phyloP scores from a whole-genome alignment of 2,888 invertebrate genomes.

The Tetheella fluctuosa region DNA sequence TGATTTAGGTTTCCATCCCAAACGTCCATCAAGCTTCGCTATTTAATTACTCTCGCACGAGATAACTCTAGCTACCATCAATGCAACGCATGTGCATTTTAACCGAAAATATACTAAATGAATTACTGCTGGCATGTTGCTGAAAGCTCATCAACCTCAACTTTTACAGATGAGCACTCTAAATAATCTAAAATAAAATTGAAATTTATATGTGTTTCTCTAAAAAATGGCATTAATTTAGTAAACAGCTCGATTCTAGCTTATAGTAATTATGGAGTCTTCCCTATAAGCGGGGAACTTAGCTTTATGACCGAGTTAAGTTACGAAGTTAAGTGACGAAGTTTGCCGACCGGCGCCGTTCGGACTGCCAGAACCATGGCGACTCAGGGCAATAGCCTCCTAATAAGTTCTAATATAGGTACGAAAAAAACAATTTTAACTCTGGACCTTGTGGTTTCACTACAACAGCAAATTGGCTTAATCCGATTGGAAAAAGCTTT shows the following conservation, averaged over 20 bases:
- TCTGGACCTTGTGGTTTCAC: too few species aligned
- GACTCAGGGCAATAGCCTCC: constrained; percentile 11
- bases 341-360: constrained; percentile 57
- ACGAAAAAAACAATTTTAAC: too few species aligned
- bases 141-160: background rate
- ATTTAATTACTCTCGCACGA: background rate
- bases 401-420: too few species aligned
- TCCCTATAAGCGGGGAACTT: constrained; percentile 59
- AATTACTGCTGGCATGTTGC: background rate
- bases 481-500: too few species aligned
- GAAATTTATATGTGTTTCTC: constrained; percentile 42
- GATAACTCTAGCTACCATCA: background rate
- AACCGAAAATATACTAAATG: background rate
- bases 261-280: constrained; percentile 52
- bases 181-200: constrained; percentile 15
- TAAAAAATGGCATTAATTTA: constrained; percentile 48
- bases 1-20: too few species aligned
- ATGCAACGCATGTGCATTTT: background rate
- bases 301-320: constrained; percentile 52
- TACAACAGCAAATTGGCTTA: too few species aligned
- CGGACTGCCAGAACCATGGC: constrained; percentile 39
- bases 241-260: constrained; percentile 38
- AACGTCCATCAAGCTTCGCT: too few species aligned
- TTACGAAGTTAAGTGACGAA: constrained; percentile 59
- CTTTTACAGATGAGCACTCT: background rate